Percentiles rank a stretch among this genome's conserved stretches.
Evolutionary conservation across 2,888 invertebrate species (phyloP).

Genomic region (Drosophila neutralis): DNA sequence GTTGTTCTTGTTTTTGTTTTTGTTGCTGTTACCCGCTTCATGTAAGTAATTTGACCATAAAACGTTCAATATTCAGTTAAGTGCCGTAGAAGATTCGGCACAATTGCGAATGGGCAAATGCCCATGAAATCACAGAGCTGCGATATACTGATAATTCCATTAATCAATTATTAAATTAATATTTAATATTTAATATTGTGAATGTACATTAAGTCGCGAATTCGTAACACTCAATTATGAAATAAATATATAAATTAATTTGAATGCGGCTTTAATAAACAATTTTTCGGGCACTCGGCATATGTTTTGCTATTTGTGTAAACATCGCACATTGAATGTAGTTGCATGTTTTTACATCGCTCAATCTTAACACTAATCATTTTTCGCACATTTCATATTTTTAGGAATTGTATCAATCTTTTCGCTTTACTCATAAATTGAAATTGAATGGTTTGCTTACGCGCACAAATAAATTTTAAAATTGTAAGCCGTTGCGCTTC

Average conservation of each 20-base stretch:
- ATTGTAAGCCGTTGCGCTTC: not conserved
- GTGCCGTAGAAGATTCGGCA: not conserved
- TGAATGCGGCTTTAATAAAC: not conserved
- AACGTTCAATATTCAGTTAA: conserved; percentile 21
- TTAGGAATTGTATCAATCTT: not conserved
- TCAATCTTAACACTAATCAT: not conserved
- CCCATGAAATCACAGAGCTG: not conserved
- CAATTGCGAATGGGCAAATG: conserved; percentile 11
- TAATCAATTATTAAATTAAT: not conserved
- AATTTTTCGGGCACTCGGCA: not conserved
- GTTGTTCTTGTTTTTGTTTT: conserved; percentile 1
- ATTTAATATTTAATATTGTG: not conserved
- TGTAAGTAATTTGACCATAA: conserved; percentile 38
- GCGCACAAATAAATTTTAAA: not conserved
- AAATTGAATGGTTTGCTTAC: not conserved
- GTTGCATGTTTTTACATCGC: not conserved
- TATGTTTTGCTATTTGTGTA: not conserved
- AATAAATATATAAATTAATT: not conserved
- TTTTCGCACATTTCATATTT: not conserved
- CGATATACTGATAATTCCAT: not conserved
- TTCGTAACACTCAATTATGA: not conserved
- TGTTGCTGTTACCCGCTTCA: not conserved
- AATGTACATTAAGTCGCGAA: not conserved
- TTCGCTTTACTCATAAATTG: not conserved
- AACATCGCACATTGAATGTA: not conserved